Percentiles rank a stretch among this genome's conserved stretches.
Evolutionary conservation across 1,140 invertebrate species (phyloP).

Genomic region (Ips nitidus): DNA sequence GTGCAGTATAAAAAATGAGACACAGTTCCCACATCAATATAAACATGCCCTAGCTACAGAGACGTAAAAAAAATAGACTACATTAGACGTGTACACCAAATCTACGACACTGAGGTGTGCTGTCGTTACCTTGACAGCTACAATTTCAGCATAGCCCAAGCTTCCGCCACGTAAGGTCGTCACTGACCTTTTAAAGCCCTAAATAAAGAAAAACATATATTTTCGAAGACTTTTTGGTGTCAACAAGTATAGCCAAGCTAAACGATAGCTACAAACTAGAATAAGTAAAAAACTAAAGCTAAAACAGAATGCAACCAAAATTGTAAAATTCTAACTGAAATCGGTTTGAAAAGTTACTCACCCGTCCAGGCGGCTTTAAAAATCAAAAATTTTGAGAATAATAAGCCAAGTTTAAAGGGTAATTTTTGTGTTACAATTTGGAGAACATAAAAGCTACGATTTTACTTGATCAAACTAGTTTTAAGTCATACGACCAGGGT

Average conservation of each 20-base stretch:
- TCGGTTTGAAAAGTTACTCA: slow-evolving; percentile 39
- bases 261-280: background rate
- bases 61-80: too few relatives aligned
- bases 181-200: slow-evolving; percentile 91
- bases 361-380: slow-evolving; percentile 49
- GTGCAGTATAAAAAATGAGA: background rate
- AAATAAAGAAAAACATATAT: slow-evolving; percentile 39
- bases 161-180: slow-evolving; percentile 83
- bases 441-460: too few relatives aligned
- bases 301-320: slow-evolving; percentile 26
- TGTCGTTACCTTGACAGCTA: slow-evolving; percentile 85
- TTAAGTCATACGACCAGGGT: too few relatives aligned
- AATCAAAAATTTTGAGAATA: slow-evolving; percentile 44
- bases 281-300: background rate
- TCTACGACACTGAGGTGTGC: slow-evolving; percentile 5
- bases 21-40: background rate
- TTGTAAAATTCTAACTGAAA: slow-evolving; percentile 20
- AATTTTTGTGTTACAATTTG: background rate
- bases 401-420: slow-evolving; percentile 24
- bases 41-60: too few relatives aligned
- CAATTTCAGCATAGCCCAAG: slow-evolving; percentile 89
- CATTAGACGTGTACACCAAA: background rate
- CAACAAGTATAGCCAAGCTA: too few relatives aligned
- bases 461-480: too few relatives aligned
- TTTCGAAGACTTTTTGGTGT: background rate